Base-by-base conservation (phyloP, 2,797 vertebrate species). In the Crocidura indochinensis region DNA sequence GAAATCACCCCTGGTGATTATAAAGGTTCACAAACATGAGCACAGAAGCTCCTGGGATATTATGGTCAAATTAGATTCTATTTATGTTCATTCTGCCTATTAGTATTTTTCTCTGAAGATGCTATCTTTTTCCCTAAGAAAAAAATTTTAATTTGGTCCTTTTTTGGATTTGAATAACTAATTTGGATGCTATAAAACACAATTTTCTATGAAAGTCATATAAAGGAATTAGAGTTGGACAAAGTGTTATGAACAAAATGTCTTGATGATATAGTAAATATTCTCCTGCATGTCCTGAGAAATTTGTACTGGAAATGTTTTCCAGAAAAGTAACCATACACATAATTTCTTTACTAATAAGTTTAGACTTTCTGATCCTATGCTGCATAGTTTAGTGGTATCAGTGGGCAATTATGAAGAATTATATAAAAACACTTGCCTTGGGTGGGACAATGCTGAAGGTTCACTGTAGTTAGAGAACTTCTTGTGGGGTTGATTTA, bases 31-130 rank as follows among this genome's bases (percentile, higher is more conserved):
- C 7, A 81, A 26, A 79, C 68, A 62, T 4, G 60, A 47, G 67
- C 69, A 51, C 68, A 65, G 56, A 38, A 69, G 53, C 81, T 82
- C 67, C 91, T 91, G 64, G 47, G 68, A 53, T 72, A 68, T 78
- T 88, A 72, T 47, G 62, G 56, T 64, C 77, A 68, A 94, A 84
- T 94, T 76, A 84, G 91, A 60, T 92, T 90, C 69, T 22, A 26
- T 79, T 90, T 94, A 10, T 67, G 53, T 82, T 94, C 71, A 44
- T 87, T 94, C 81, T 87, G n/a, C 77, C 49, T 92, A 38, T 76
- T 91, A 73, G 10, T 10, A 49, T 87, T 94, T 94, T 93, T 75
- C 74, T 87, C 74, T 79, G 76, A 84, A 26, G 75, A n/a, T n/a
- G n/a, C n/a, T n/a, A n/a, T n/a, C n/a, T n/a, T n/a, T n/a, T n/a